Evolutionary conservation across 2,888 invertebrate genomes (phyloP), one percentile per base, ranked within the genome.

Genomic region (Plemyria rubiginata): DNA sequence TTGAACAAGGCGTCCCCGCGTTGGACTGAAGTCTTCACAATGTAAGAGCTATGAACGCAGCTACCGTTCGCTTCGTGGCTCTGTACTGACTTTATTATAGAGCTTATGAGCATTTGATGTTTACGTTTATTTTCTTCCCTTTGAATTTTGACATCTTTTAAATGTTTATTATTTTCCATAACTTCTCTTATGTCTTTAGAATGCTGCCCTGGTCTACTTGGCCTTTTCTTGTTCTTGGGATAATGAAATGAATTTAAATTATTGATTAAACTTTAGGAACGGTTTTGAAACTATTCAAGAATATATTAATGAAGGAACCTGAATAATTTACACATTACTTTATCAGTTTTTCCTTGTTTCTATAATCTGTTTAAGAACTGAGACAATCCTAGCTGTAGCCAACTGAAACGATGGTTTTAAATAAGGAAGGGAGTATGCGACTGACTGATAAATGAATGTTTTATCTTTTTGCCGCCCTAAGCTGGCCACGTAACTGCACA

Each of bases 401-500:
- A 56, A 59, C 40, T 55, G 29, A 55, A 64, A 60, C 62, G 46
- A 55, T 66, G 32, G 61, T 54, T 45, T 62, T 63, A 60, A 55
- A 60, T 63, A 69, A 60, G 69, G 69, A 65, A 58, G 64, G 28
- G 55, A 54, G 53, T 22, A 41, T 40, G 65, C 16, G 16, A 22
- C 22, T 22, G 22, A 22, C 65, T 63, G 62, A 70, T 67, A 69
- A 73, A 70, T 73, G 68, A 70, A 65, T 57, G 64, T 70, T 72
- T 73, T 71, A 72, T 11, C 11, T 13, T 29, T 67, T 71, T 70
- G 69, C 66, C 62, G 62, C 56, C 67, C 62, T 73, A 72, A 66
- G 62, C 65, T 62, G 76, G 71, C 65, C 70, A 65, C 63, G 68
- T 79, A 79, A 80, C 80, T 79, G 80, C 69, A 36, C 60, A 61